Evolutionary conservation across 2,113 vertebrate species (phyloP).

Genomic region (Nibea albiflora): DNA sequence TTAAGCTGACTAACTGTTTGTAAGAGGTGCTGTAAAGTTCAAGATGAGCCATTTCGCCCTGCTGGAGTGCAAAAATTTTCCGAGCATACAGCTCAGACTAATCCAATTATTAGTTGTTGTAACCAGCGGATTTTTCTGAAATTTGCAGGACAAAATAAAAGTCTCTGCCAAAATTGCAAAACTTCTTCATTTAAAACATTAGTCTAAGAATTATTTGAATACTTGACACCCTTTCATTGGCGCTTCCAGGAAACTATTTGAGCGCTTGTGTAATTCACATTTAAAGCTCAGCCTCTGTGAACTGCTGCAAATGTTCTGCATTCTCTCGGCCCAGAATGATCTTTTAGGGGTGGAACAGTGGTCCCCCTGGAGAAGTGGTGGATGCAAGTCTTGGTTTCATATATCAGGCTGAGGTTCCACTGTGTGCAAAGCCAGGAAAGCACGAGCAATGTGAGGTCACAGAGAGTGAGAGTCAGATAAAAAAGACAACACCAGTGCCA

Average conservation of each 20-base stretch:
- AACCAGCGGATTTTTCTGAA: constrained; percentile 39
- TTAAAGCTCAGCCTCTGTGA: constrained; percentile 34
- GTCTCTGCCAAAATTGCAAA: constrained; percentile 26
- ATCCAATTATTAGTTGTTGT: constrained; percentile 53
- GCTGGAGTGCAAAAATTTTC: constrained; percentile 14
- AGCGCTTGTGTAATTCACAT: constrained; percentile 53
- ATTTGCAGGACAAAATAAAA: constrained; percentile 38
- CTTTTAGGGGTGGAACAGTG: constrained; percentile 58
- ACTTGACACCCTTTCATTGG: constrained; percentile 17
- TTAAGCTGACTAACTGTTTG: constrained; percentile 68
- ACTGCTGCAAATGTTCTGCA: constrained; percentile 51
- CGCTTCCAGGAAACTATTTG: constrained; percentile 48
- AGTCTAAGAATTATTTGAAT: constrained; percentile 40
- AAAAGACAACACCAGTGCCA: constrained; percentile 64
- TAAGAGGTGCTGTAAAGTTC: constrained; percentile 57
- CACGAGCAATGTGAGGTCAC: constrained; percentile 72
- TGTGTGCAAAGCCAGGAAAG: constrained; percentile 64
- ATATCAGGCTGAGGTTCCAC: constrained; percentile 68
- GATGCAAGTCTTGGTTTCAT: constrained; percentile 71
- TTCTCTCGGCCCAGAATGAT: constrained; percentile 57
- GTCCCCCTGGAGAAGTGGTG: constrained; percentile 58
- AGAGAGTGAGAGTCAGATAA: constrained; percentile 65
- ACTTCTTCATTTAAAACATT: constrained; percentile 41
- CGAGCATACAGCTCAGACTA: constrained; percentile 46
- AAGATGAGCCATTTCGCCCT: constrained; percentile 55